Conservation (phyloP, 2,113 vertebrate species). For the Carettochelys insculpta region DNA sequence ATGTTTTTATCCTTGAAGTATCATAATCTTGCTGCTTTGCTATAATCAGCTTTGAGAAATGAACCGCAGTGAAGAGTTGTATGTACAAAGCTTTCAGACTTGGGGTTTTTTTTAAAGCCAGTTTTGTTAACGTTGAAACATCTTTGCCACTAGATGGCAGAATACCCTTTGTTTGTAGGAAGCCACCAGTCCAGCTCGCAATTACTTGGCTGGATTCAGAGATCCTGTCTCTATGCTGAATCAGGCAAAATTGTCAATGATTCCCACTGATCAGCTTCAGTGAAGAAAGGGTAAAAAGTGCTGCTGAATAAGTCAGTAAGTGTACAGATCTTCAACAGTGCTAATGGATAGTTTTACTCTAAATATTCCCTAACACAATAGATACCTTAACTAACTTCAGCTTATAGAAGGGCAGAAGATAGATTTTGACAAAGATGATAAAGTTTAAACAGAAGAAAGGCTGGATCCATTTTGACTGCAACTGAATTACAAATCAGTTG, state of each 20-base stretch:
- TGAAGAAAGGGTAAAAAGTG: background rate
- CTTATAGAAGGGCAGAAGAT: background rate
- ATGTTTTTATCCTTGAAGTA: background rate
- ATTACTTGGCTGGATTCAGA: background rate
- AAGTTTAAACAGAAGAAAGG: background rate
- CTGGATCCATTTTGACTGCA: background rate
- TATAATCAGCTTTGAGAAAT: background rate
- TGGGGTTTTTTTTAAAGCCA: background rate
- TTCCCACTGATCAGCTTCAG: background rate
- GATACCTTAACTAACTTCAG: background rate
- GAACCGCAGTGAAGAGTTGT: background rate
- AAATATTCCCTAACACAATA: background rate
- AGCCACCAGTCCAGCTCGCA: background rate
- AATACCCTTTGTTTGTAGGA: conserved; percentile 22
- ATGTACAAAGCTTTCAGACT: background rate
- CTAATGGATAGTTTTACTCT: background rate
- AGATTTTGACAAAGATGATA: background rate
- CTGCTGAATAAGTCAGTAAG: background rate
- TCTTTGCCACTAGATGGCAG: conserved; percentile 76
- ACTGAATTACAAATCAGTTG: background rate
- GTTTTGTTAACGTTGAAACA: background rate
- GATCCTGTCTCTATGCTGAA: rapidly evolving
- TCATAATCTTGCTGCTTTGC: background rate
- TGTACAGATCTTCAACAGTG: background rate
- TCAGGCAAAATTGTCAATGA: background rate